Conservation (phyloP, 2,888 invertebrate species). For the Lasioglossum pauxillum region DNA sequence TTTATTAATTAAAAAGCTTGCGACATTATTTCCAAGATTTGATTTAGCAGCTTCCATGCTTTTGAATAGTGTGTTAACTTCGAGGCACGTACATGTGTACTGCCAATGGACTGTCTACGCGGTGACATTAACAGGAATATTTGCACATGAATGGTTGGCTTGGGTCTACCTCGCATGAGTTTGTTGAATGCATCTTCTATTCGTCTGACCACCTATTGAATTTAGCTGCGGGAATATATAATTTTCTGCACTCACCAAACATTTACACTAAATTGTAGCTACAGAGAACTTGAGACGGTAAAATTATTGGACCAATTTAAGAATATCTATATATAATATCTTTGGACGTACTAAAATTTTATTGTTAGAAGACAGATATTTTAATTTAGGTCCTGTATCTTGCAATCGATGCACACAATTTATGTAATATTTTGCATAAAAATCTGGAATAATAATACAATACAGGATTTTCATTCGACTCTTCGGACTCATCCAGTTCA, state of each 20-base stretch:
- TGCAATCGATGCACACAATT: too few relatives aligned
- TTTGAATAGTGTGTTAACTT: background rate
- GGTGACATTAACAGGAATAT: conserved; percentile 32
- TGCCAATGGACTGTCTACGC: background rate
- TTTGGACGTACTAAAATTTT: too few relatives aligned
- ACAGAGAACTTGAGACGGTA: background rate
- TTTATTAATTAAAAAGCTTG: background rate
- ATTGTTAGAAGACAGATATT: too few relatives aligned
- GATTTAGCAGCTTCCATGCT: background rate
- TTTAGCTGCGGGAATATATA: conserved; percentile 17
- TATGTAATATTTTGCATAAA: too few relatives aligned
- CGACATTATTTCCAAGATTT: background rate
- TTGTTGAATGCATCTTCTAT: conserved; percentile 35
- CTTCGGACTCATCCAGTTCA: too few relatives aligned
- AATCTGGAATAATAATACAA: too few relatives aligned
- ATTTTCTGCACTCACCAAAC: conserved; percentile 2
- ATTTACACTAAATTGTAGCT: background rate
- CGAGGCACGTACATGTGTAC: background rate
- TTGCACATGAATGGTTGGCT: conserved; percentile 50
- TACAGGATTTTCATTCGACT: too few relatives aligned
- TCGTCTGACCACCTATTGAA: conserved; percentile 27
- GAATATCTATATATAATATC: too few relatives aligned
- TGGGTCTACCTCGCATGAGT: conserved; percentile 33
- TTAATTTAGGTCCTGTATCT: too few relatives aligned
- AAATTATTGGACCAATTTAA: too few relatives aligned